phyloP scores from a whole-genome alignment of 2,888 invertebrate species.

The Augochlorella aurata region DNA sequence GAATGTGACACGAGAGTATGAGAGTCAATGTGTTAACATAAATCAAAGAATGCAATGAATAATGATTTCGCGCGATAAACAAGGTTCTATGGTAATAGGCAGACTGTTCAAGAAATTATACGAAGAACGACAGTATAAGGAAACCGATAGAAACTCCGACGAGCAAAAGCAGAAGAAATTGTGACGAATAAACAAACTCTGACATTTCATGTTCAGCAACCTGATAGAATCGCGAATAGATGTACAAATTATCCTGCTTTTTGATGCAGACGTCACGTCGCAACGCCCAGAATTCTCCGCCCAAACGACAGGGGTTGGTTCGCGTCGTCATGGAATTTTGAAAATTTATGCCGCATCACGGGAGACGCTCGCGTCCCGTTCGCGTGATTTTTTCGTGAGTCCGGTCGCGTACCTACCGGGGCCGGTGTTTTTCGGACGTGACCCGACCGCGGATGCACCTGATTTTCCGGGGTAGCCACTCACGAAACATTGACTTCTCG shows the following conservation, averaged over 20 bases:
- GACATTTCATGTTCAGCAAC: too few species aligned
- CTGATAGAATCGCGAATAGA: too few species aligned
- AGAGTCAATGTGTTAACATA: too few species aligned
- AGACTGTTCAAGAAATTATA: too few species aligned
- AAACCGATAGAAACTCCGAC: too few species aligned
- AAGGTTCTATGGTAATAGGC: too few species aligned
- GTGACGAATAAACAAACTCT: too few species aligned
- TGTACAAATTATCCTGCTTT: neutral
- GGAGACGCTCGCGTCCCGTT: neutral
- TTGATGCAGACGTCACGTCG: neutral
- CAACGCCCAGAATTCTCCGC: neutral
- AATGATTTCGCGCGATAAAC: too few species aligned
- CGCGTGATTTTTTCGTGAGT: neutral
- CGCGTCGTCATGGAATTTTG: neutral
- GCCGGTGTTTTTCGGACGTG: constrained; percentile 74
- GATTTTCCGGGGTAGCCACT: constrained; percentile 66
- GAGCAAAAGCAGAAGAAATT: too few species aligned
- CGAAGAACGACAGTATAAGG: too few species aligned
- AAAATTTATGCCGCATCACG: constrained; percentile 7
- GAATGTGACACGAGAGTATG: too few species aligned
- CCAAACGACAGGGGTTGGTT: neutral
- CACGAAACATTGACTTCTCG: constrained; percentile 63
- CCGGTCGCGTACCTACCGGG: constrained; percentile 1
- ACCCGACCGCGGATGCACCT: constrained; percentile 68
- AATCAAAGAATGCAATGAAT: too few species aligned